These are phyloP conservation scores for Dasypogon diadema DNA, from an alignment of 2,888 invertebrate genomes.

Conservation along the genomic window DNA sequence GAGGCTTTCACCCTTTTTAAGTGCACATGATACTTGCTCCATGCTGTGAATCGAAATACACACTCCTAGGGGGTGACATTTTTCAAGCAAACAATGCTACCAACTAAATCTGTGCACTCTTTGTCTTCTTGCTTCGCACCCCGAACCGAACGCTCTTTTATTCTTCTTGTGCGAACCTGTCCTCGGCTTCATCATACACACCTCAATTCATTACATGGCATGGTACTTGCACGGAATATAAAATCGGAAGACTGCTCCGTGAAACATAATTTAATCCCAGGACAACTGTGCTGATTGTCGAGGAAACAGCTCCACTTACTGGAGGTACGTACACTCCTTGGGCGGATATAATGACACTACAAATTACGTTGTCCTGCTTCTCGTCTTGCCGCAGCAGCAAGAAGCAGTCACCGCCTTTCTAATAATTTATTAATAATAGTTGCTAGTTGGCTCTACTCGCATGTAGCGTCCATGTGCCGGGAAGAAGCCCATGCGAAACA, in stretches of 20 bases:
- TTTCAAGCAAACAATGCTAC: constrained; percentile 30
- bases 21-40: constrained; percentile 41
- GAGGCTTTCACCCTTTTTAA: constrained; percentile 43
- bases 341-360: constrained; percentile 39
- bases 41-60: constrained; percentile 41
- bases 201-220: constrained; percentile 45
- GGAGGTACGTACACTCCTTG: constrained; percentile 17
- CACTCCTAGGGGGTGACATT: constrained; percentile 32
- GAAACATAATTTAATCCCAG: constrained; percentile 43
- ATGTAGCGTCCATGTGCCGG: neutral
- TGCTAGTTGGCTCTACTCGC: neutral
- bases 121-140: too few species aligned
- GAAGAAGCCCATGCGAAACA: constrained; percentile 9
- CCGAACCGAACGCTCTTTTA: too few species aligned
- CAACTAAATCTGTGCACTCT: constrained; percentile 45
- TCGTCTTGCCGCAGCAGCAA: constrained; percentile 9
- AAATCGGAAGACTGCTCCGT: constrained; percentile 22
- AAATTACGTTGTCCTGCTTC: constrained; percentile 25
- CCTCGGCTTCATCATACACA: constrained; percentile 33
- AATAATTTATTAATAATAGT: constrained; percentile 40
- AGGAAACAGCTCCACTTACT: neutral
- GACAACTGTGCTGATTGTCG: constrained; percentile 45
- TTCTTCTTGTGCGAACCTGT: too few species aligned
- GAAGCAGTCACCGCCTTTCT: constrained; percentile 12
- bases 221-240: constrained; percentile 36